phyloP scores from a whole-genome alignment of 2,797 vertebrate species.

The Vipera latastei region DNA sequence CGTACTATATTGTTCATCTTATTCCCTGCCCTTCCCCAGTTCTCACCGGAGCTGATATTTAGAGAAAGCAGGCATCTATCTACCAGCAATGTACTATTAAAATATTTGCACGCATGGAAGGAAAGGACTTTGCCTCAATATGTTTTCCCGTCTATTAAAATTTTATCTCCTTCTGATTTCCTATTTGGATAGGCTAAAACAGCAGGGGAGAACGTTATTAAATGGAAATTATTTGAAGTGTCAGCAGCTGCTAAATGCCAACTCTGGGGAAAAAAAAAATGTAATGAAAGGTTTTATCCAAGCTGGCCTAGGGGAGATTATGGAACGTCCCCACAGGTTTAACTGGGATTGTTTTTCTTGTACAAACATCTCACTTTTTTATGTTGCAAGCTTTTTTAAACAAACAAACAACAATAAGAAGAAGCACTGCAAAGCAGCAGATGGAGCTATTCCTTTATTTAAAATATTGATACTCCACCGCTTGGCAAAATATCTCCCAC shows the following conservation, averaged over 20 bases:
- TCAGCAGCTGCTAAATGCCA: conserved; percentile 5
- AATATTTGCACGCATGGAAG: background rate
- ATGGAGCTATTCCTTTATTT: background rate
- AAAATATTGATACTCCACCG: background rate
- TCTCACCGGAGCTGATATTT: background rate
- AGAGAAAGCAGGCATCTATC: background rate
- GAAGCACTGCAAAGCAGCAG: background rate
- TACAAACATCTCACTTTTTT: background rate
- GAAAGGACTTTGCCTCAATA: background rate
- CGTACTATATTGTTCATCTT: background rate
- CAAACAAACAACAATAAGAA: background rate
- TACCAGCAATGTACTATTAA: background rate
- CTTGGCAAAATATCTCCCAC: background rate
- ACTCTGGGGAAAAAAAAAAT: background rate
- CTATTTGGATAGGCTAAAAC: background rate
- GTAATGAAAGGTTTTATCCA: background rate
- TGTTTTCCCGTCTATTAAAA: background rate
- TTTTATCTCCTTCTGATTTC: background rate
- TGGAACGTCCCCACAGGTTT: background rate
- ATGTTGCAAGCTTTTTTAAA: background rate
- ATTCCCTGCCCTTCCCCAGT: background rate
- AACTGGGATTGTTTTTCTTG: background rate
- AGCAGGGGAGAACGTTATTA: background rate
- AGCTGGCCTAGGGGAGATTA: background rate
- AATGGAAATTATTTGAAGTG: background rate